Percentiles rank a stretch among this genome's conserved stretches.
These are phyloP conservation scores for Erythrolamprus reginae DNA, from an alignment of 2,113 vertebrate species.

Conservation along the genomic window DNA sequence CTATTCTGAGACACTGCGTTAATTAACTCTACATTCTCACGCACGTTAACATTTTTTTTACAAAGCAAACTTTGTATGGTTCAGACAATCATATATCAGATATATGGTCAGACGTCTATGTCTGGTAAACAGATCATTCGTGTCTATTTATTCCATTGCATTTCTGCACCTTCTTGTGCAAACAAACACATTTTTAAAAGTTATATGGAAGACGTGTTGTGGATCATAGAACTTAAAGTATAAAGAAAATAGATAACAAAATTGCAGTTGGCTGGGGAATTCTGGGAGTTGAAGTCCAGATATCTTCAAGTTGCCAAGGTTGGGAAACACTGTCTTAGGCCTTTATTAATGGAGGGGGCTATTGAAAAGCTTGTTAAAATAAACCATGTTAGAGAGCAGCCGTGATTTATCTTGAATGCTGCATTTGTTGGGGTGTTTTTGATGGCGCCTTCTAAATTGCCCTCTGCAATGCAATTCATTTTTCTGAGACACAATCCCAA, in stretches of 20 bases:
- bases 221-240: neutral
- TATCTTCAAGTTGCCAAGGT: too few relatives aligned
- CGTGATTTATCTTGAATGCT: neutral
- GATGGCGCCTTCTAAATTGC: constrained; percentile 14
- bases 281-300: too few relatives aligned
- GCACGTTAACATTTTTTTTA: neutral
- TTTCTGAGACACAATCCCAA: neutral
- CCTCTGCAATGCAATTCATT: neutral
- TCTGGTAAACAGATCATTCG: neutral
- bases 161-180: too few relatives aligned
- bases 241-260: neutral
- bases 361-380: neutral
- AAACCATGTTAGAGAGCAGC: constrained; percentile 19
- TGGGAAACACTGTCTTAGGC: neutral
- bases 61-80: neutral
- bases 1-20: neutral
- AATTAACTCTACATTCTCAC: neutral
- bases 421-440: neutral
- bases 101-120: neutral
- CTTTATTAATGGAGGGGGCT: neutral
- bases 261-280: too few relatives aligned
- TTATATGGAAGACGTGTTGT: neutral
- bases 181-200: too few relatives aligned
- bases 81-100: neutral
- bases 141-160: neutral